Base-by-base conservation (phyloP, 2,888 invertebrate species). In the Brachynemurus nebulosus region DNA sequence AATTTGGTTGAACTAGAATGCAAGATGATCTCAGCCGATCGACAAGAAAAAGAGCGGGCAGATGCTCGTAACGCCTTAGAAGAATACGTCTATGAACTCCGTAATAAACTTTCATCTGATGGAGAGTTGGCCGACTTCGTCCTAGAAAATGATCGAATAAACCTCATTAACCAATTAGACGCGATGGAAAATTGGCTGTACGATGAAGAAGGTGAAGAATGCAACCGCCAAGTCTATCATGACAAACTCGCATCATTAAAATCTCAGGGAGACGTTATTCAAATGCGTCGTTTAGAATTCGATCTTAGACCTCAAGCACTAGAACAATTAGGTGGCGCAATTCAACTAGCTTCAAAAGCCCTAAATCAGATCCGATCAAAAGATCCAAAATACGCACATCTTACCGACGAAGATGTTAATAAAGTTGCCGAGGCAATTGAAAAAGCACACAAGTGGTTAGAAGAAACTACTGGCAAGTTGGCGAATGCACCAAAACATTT, bases 41-140 rank as follows among this genome's bases (percentile, higher is more conserved):
- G 80, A 48, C 83, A 86, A 59, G 97, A 97, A 67, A 95, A 92
- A 57, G 91, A 95, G 60, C 79, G 95, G 40, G 82, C 89, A 4
- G 96, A 97, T 64, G 91, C 92, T 1, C 86, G 95, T 57, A 98
- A 98, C 65, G 86, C 93, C 3, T 74, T 99, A 1, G 98, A 98
- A 64, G 98, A 98, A 65, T 98, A 93, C 59, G 92, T 98, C 21
- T 99, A 99, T 62, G 96, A 96, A 56, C 74, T 96, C 64, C 76
- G 98, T 44, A 85, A 88, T 47, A 92, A 93, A 62, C 65, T 97
- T 43, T 75, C 76, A 33, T 76, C 81, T 46, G 85, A 84, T 17
- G 83, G 80, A 48, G 71, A 81, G 27, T 68, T 89, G 42, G 80
- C 80, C 49, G 72, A 76, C 4, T 96, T 80, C 61, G 76, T 91